Percentiles rank a stretch among this genome's conserved stretches.
These are phyloP conservation scores for Hylaea fasciaria DNA, from an alignment of 2,888 invertebrate species.

Conservation along the genomic window DNA sequence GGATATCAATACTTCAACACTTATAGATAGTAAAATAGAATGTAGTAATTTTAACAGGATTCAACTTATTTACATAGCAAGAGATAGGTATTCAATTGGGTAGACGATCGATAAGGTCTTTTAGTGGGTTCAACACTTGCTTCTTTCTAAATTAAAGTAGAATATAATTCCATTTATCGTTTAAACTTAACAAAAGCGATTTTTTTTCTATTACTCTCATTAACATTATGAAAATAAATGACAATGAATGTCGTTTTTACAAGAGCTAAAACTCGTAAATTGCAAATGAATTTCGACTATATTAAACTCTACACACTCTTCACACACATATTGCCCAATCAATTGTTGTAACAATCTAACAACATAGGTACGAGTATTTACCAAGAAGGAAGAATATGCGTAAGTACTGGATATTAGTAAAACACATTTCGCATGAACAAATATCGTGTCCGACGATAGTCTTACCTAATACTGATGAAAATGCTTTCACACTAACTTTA, in stretches of 20 bases:
- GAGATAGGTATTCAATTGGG: constrained; percentile 26
- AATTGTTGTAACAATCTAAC: constrained; percentile 27
- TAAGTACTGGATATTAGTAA: constrained; percentile 9
- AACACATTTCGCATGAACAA: background rate
- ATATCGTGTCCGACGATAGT: background rate
- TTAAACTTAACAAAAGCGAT: constrained; percentile 12
- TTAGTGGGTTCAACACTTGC: constrained; percentile 18
- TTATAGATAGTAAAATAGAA: constrained; percentile 83
- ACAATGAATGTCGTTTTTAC: constrained; percentile 9
- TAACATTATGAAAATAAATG: constrained; percentile 30
- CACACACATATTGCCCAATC: constrained; percentile 34
- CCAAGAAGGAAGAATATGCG: constrained; percentile 29
- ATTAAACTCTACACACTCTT: constrained; percentile 36
- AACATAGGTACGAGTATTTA: constrained; percentile 42
- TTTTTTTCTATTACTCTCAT: constrained; percentile 21
- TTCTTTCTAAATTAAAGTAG: constrained; percentile 8
- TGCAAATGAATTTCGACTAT: constrained; percentile 27
- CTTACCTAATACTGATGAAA: background rate
- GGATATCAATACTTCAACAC: constrained; percentile 81
- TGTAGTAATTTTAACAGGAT: constrained; percentile 84
- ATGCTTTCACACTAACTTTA: background rate
- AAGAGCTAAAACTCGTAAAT: constrained; percentile 24
- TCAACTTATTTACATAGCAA: constrained; percentile 79
- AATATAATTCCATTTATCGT: constrained; percentile 7
- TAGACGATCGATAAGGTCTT: constrained; percentile 26